Evolutionary conservation across 2,797 vertebrate species (phyloP).

Genomic region (Erethizon dorsatum): DNA sequence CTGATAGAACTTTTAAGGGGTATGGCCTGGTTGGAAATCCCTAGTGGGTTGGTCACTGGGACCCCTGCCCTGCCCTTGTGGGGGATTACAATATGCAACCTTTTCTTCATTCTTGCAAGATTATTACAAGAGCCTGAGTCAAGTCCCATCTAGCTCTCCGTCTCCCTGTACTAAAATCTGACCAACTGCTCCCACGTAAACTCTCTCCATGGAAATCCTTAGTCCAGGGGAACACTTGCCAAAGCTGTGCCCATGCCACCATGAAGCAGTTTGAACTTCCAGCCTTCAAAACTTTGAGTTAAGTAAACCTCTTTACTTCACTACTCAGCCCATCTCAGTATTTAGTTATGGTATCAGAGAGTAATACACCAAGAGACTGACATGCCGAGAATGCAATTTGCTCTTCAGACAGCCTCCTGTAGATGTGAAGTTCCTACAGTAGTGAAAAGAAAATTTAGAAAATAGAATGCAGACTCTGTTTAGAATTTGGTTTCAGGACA

Average conservation of each 20-base stretch:
- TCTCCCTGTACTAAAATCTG: neutral
- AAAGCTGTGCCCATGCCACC: neutral
- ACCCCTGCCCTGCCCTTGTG: neutral
- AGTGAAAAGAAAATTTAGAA: neutral
- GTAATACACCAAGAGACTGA: neutral
- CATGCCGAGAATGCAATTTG: neutral
- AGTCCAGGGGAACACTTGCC: neutral
- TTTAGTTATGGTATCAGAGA: neutral
- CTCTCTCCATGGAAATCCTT: neutral
- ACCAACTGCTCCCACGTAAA: neutral
- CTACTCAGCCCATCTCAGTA: neutral
- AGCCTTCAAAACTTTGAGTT: neutral
- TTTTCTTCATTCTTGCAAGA: neutral
- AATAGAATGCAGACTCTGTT: neutral
- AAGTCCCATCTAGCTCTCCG: too few species aligned
- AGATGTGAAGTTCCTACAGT: neutral
- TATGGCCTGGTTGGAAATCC: neutral
- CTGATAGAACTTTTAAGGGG: neutral
- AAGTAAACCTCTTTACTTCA: neutral
- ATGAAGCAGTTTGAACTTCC: neutral
- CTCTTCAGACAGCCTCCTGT: neutral
- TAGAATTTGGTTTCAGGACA: neutral
- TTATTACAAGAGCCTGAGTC: neutral
- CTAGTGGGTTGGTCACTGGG: neutral
- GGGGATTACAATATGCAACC: accelerated